Evolutionary conservation across 1,140 invertebrate species (phyloP), one percentile per base, ranked within the genome.

Genomic region (Drosophila busckii): DNA sequence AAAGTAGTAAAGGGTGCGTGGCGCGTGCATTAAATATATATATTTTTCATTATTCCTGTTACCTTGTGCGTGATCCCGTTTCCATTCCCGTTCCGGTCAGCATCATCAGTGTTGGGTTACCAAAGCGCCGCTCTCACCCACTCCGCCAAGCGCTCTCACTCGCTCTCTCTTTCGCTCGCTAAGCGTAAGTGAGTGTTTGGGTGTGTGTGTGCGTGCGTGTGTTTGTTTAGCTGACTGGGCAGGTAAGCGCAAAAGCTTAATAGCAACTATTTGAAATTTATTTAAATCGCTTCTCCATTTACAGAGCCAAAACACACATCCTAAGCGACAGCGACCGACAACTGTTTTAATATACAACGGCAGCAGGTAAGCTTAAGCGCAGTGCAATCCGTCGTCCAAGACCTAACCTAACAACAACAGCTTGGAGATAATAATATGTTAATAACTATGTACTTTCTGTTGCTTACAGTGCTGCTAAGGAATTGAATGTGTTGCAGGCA

Each of bases 21-120:
- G 48, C 50, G 49, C 55, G 42, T 59, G 35, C 59, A 35, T 42
- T 26, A n/a, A n/a, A n/a, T n/a, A n/a, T n/a, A n/a, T n/a, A n/a
- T n/a, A n/a, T 32, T 13, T 32, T 32, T 22, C 4, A 25, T 13
- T n/a, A 7, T 16, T 37, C 12, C 4, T 9, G n/a, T 37, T 37
- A 19, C 8, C 16, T 17, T 16, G 15, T 29, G 10, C n/a, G 25
- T 9, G 9, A 3, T 10, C 12, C 10, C 7, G n/a, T n/a, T n/a
- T n/a, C n/a, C n/a, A n/a, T n/a, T n/a, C n/a, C n/a, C n/a, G n/a
- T n/a, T n/a, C n/a, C n/a, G n/a, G n/a, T n/a, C n/a, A n/a, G n/a
- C n/a, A n/a, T n/a, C n/a, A n/a, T n/a, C n/a, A n/a, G n/a, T n/a
- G n/a, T n/a, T n/a, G n/a, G n/a, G n/a, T n/a, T n/a, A n/a, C n/a